Percentiles rank a stretch among this genome's conserved stretches.
phyloP scores from a whole-genome alignment of 2,888 invertebrate genomes.

The Pollenia angustigena region DNA sequence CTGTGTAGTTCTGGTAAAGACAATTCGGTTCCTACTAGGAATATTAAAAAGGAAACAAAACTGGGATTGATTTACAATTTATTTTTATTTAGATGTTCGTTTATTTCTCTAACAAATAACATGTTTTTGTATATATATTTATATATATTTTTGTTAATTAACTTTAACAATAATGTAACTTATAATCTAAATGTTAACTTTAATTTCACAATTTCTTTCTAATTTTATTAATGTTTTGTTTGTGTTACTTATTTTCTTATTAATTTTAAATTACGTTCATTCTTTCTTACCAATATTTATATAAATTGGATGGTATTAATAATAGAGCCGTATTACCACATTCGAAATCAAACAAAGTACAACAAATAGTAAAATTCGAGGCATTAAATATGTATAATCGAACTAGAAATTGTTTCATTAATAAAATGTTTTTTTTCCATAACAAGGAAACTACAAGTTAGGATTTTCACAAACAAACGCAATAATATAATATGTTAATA shows the following conservation, averaged over 20 bases:
- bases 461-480: too few species aligned
- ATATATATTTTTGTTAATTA: constrained; percentile 72
- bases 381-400: too few species aligned
- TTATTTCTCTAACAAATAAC: constrained; percentile 64
- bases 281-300: constrained; percentile 26
- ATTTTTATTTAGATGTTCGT: constrained; percentile 12
- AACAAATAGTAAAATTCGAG: too few species aligned
- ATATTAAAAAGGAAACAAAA: too few species aligned
- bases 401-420: too few species aligned
- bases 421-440: too few species aligned
- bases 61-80: background rate
- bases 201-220: constrained; percentile 81
- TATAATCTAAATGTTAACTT: constrained; percentile 82
- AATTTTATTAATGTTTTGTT: constrained; percentile 52
- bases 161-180: constrained; percentile 76
- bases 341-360: too few species aligned
- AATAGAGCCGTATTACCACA: background rate
- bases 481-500: too few species aligned
- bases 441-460: too few species aligned
- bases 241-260: background rate
- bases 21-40: too few species aligned
- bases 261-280: background rate
- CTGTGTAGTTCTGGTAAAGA: too few species aligned
- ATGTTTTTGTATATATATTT: constrained; percentile 24
- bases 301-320: constrained; percentile 21